phyloP scores from a whole-genome alignment of 1,140 invertebrate species.

The Pseudobourletiella spinata region DNA sequence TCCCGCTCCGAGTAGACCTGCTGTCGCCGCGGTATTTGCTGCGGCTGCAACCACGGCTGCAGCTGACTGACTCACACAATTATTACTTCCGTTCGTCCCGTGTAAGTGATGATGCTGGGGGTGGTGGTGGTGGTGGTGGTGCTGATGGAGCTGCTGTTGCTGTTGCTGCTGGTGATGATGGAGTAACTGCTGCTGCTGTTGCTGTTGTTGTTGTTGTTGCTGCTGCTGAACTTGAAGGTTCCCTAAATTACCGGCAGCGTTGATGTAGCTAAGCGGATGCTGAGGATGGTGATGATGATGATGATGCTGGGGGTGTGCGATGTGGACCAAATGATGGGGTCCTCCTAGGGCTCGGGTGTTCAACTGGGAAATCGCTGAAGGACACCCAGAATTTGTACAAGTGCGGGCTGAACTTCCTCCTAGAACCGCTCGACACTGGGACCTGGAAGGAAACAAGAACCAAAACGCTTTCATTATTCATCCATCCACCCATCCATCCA shows the following conservation, averaged over 20 bases:
- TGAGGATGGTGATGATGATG: no score
- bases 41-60: no score
- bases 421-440: slow-evolving; percentile 31
- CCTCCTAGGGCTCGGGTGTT: slow-evolving; percentile 16
- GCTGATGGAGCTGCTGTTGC: neutral
- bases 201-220: no score
- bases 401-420: slow-evolving; percentile 26
- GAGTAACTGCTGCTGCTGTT: neutral
- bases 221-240: neutral
- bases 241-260: slow-evolving; percentile 1
- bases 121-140: neutral
- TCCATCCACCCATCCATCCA: no score
- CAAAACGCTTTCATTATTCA: no score
- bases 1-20: neutral
- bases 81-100: neutral
- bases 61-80: neutral
- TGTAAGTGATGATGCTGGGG: neutral
- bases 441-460: slow-evolving; percentile 14
- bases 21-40: neutral
- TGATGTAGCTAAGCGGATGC: slow-evolving; percentile 17
- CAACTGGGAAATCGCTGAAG: slow-evolving; percentile 19
- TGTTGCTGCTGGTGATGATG: neutral
- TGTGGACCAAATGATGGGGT: no score
- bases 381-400: slow-evolving; percentile 30
- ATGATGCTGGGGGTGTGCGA: no score